Base-by-base conservation (phyloP, 2,113 vertebrate genomes). In the Carassius gibelio region DNA sequence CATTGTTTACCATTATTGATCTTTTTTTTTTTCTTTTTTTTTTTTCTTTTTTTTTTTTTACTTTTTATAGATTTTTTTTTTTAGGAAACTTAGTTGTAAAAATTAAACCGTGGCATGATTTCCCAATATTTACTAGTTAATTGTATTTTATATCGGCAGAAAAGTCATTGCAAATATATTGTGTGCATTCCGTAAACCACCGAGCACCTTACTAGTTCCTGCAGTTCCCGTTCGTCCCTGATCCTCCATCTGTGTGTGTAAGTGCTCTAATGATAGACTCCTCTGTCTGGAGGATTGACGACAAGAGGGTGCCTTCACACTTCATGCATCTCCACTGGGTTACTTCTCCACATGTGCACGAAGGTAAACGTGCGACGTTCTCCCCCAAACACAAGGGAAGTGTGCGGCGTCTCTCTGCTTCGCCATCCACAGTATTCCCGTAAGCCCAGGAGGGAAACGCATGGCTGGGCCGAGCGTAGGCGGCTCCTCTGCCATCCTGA, bases 181-280 rank as follows among this genome's bases (percentile, higher is more conserved):
- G 8, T 0, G 30, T 21, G 34, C 4, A 19, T 69, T 19, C 1
- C 0, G 0, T 38, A 69, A 38, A 69, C 3, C 66, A 15, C 66
- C 7, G 7, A 3, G 30, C 10, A 72, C 30, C 34, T 61, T 30
- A 66, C 15, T 38, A 26, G 26, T 26, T 38, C 3, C 3, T 4
- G 8, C 34, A 19, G 19, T 68, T 68, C 71, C 30, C 19, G 11
- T 82, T 26, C 8, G 13, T 36, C 83, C 55, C 45, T 34, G 75
- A n/a, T 15, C 61, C 23, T 83, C 75, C 66, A 66, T 76, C 59
- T 81, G 84, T 61, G 83, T 86, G 76, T 85, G 61, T 87, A 85
- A 85, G 68, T 68, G 81, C 48, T 62, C 50, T 85, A 89, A 87
- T 89, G 85, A 87, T 87, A 75, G 85, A 87, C 79, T 87, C 80